phyloP scores from a whole-genome alignment of 2,797 vertebrate genomes.

The Carduelis carduelis region DNA sequence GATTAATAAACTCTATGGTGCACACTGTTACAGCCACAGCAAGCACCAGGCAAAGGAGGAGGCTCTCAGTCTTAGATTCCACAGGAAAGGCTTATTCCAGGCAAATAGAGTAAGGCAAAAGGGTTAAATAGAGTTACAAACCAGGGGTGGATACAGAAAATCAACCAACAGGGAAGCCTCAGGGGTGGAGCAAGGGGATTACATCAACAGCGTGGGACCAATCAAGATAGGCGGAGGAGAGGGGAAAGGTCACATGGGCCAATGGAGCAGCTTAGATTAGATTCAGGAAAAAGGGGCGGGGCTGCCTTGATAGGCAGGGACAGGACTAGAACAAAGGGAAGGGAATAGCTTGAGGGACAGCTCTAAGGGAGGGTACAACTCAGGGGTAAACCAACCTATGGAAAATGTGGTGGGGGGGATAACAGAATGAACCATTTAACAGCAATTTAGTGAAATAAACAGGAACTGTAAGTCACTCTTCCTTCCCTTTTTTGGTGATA shows the following conservation, averaged over 20 bases:
- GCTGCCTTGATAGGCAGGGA: neutral
- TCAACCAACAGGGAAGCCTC: neutral
- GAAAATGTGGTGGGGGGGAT: neutral
- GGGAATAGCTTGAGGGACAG: neutral
- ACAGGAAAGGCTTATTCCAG: rapidly evolving
- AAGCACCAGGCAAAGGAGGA: neutral
- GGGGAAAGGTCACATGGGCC: neutral
- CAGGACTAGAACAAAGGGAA: neutral
- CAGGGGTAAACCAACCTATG: neutral
- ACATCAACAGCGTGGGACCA: neutral
- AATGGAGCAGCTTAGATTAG: neutral
- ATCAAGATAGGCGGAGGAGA: neutral
- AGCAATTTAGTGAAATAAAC: neutral
- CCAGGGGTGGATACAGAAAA: neutral
- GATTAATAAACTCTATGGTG: neutral
- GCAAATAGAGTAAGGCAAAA: rapidly evolving
- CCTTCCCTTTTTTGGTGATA: neutral
- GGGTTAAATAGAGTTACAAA: neutral
- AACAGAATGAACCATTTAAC: neutral
- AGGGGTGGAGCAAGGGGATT: neutral
- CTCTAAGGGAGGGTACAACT: neutral
- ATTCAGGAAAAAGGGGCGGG: neutral
- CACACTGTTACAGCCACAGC: neutral
- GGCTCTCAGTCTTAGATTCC: rapidly evolving
- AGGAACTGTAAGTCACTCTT: neutral